These are phyloP conservation scores for Sminthurides aquaticus DNA, from an alignment of 2,888 invertebrate genomes.

Conservation along the genomic window DNA sequence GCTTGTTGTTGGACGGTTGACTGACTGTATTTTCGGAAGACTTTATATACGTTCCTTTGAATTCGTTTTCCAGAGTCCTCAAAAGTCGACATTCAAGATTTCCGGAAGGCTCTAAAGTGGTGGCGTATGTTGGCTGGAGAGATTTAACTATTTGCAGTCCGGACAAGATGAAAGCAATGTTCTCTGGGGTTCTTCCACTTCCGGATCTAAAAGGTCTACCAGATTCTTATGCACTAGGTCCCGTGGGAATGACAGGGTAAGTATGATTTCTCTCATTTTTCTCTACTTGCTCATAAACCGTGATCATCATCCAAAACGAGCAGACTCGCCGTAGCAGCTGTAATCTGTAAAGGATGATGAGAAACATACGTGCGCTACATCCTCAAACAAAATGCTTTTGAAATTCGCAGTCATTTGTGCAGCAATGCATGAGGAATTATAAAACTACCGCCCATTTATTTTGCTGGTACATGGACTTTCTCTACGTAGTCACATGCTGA, in stretches of 20 bases:
- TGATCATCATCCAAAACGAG: background rate
- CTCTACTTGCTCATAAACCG: background rate
- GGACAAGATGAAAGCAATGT: slow-evolving; percentile 38
- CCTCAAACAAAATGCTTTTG: no score
- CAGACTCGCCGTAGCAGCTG: no score
- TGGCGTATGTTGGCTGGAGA: slow-evolving; percentile 34
- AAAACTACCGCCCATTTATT: no score
- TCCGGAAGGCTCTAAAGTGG: slow-evolving; percentile 39
- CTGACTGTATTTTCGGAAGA: no score
- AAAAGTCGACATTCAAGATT: slow-evolving; percentile 37
- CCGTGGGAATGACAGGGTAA: slow-evolving; percentile 28
- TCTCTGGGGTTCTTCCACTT: slow-evolving; percentile 36
- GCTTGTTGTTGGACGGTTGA: no score
- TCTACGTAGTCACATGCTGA: no score
- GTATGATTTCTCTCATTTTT: background rate
- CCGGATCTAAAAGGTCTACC: slow-evolving; percentile 41
- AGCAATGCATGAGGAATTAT: no score
- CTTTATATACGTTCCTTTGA: no score
- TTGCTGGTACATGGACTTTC: no score
- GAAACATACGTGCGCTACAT: no score
- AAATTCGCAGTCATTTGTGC: no score
- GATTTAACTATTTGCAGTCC: slow-evolving; percentile 33
- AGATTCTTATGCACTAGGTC: slow-evolving; percentile 38
- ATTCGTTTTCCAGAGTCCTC: slow-evolving; percentile 35
- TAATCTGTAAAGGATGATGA: no score